Base-by-base conservation (phyloP, 2,797 vertebrate species). In the Argya squamiceps region DNA sequence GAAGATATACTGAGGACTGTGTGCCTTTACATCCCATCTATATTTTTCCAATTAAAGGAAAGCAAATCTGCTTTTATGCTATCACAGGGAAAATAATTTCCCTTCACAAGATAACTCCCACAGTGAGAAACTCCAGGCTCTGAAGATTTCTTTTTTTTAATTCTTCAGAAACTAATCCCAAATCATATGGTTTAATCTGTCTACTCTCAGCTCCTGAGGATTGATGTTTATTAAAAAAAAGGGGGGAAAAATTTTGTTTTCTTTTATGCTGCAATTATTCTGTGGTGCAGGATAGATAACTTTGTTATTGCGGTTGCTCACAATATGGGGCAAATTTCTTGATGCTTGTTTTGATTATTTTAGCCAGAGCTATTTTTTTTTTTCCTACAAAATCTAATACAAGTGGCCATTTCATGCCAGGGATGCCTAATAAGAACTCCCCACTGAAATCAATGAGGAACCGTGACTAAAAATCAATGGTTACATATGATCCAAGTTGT, bases 71-170 rank as follows among this genome's bases (percentile, higher is more conserved):
- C 18, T 84, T 95, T 81, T 63, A 89, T 86, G 46, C 47, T 73
- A 73, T 41, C 11, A 52, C 32, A 65, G 21, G 34, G 68, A 93
- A 89, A 88, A 93, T 67, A 76, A 84, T 86, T 95, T 92, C 79
- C 70, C 12, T 96, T 73, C 80, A 91, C 89, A 92, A 96, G 91
- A 84, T 94, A 85, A 79, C 62, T 92, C 79, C 79, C 80, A 80
- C 62, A 52, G 53, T 52, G 84, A 96, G 68, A 91, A 93, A 74
- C 69, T 77, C 39, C 21, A 80, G 36, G 36, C 27, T 76, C 36
- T 75, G 36, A 89, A 81, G 32, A 56, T 52, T 82, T 84, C 67
- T 39, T 58, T 43, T 21, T 92, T 75, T 71, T 49, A 29, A 10
- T 93, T 93, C 69, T 89, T 59, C 36, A 65, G 60, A 91, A 92